phyloP scores from a whole-genome alignment of 2,797 vertebrate genomes.

The Liparis tanakae region DNA sequence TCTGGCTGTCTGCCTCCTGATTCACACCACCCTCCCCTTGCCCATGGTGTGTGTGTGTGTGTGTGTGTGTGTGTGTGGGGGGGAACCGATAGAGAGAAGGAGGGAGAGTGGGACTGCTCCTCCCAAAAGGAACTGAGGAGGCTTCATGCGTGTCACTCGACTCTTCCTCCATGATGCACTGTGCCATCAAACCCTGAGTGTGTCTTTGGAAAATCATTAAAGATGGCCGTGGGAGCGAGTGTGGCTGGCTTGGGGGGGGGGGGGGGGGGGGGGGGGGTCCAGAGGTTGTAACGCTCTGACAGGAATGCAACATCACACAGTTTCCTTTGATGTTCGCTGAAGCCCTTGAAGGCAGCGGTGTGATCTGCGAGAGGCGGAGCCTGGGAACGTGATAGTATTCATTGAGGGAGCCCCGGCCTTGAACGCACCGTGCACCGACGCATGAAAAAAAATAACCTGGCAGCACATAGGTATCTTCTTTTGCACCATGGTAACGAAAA shows the following conservation, averaged over 20 bases:
- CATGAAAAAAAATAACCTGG: slow-evolving; percentile 58
- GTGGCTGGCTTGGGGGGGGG: slow-evolving; percentile 43
- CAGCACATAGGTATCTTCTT: slow-evolving; percentile 36
- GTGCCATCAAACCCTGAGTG: slow-evolving; percentile 53
- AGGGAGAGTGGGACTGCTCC: slow-evolving; percentile 27
- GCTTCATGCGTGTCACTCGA: slow-evolving; percentile 52
- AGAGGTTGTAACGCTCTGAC: slow-evolving; percentile 74
- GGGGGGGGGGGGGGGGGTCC: slow-evolving; percentile 56
- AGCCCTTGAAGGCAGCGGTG: slow-evolving; percentile 74
- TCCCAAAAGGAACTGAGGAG: slow-evolving; percentile 40
- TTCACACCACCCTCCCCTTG: slow-evolving; percentile 52
- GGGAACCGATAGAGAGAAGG: slow-evolving; percentile 16
- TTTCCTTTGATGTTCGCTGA: slow-evolving; percentile 78
- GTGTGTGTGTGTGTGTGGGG: too few species aligned
- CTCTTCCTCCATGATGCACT: slow-evolving; percentile 42
- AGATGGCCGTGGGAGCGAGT: slow-evolving; percentile 61
- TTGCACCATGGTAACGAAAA: slow-evolving; percentile 48
- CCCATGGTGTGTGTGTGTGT: too few species aligned
- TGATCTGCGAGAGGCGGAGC: slow-evolving; percentile 73
- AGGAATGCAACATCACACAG: slow-evolving; percentile 75
- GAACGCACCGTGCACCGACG: slow-evolving; percentile 25
- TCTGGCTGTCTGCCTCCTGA: slow-evolving; percentile 60
- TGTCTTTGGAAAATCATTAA: slow-evolving; percentile 66
- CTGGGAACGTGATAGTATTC: slow-evolving; percentile 77
- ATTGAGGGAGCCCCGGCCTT: slow-evolving; percentile 58